Base-by-base conservation (phyloP, 30 jellyfish, hydroid and myxozoan species). In the Turritopsis rubra region DNA sequence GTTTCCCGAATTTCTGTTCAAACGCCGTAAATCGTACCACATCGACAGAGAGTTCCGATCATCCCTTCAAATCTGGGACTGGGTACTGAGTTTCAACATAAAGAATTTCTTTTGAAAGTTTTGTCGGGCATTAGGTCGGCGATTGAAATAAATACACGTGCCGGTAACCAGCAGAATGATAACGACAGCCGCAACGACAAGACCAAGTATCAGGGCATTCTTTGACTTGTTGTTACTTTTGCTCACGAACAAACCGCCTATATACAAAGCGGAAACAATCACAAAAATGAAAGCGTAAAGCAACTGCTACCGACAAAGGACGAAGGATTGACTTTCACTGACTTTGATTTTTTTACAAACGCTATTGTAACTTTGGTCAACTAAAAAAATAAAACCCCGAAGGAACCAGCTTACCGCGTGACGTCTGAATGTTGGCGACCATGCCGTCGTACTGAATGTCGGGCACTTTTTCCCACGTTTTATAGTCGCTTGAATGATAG, bases 221-320 rank as follows among this genome's bases (percentile, higher is more conserved):
- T 21, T 31, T 53, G 53, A 81, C 24, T 84, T 68, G 5, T 29
- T 29, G 84, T 81, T 84, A n/a, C 79, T 85, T 27, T 95, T 82
- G 18, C 95, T 95, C 23, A 90, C 95, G 80, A 81, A 90, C 27
- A 90, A 82, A 7, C 97, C 97, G 20, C 97, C 97, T 90, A 78
- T 7, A 78, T 70, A 76, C 22, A 31, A 52, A 54, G 27, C 29
- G 16, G 54, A 79, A 66, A n/a, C n/a, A n/a, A n/a, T n/a, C n/a
- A n/a, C n/a, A n/a, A n/a, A n/a, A n/a, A n/a, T n/a, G n/a, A n/a
- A n/a, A n/a, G n/a, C n/a, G n/a, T n/a, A n/a, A n/a, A n/a, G n/a
- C n/a, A n/a, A n/a, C n/a, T n/a, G n/a, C n/a, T n/a, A n/a, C n/a
- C n/a, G n/a, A n/a, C n/a, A n/a, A n/a, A n/a, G n/a, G n/a, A n/a